phyloP scores from a whole-genome alignment of 2,888 invertebrate genomes.

The Cheilosia vernalis region DNA sequence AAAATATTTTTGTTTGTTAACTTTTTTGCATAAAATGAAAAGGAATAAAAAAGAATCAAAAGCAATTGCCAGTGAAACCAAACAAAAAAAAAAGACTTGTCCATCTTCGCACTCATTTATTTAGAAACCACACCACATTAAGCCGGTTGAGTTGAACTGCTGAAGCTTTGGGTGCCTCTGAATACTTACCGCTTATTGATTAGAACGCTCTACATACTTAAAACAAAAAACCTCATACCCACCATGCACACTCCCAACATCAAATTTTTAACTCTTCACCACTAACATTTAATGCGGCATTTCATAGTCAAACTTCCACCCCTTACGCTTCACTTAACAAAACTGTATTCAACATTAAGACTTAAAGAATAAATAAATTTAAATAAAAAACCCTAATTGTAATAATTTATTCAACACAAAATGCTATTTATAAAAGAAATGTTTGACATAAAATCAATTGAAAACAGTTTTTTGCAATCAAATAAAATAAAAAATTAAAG shows the following conservation, averaged over 20 bases:
- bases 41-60: neutral
- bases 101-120: slow-evolving; percentile 26
- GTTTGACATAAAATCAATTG: slow-evolving; percentile 1
- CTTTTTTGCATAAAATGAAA: slow-evolving; percentile 3
- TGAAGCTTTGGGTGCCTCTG: neutral
- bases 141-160: neutral
- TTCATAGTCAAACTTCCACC: slow-evolving; percentile 16
- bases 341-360: slow-evolving; percentile 67
- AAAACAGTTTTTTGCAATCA: slow-evolving; percentile 50
- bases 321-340: slow-evolving; percentile 9
- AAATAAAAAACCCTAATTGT: slow-evolving; percentile 51
- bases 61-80: slow-evolving; percentile 12
- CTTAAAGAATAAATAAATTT: slow-evolving; percentile 35
- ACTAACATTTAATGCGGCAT: slow-evolving; percentile 30
- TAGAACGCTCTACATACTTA: neutral
- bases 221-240: neutral
- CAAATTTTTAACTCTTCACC: neutral
- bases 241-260: neutral
- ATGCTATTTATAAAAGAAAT: slow-evolving; percentile 29
- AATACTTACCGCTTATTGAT: neutral
- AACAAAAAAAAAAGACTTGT: slow-evolving; percentile 5
- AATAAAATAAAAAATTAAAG: slow-evolving; percentile 9
- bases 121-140: slow-evolving; percentile 12
- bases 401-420: slow-evolving; percentile 68
- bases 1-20: slow-evolving; percentile 39